Evolutionary conservation across 2,888 invertebrate genomes (phyloP), one percentile per base, ranked within the genome.

Genomic region (Pecten maximus): DNA sequence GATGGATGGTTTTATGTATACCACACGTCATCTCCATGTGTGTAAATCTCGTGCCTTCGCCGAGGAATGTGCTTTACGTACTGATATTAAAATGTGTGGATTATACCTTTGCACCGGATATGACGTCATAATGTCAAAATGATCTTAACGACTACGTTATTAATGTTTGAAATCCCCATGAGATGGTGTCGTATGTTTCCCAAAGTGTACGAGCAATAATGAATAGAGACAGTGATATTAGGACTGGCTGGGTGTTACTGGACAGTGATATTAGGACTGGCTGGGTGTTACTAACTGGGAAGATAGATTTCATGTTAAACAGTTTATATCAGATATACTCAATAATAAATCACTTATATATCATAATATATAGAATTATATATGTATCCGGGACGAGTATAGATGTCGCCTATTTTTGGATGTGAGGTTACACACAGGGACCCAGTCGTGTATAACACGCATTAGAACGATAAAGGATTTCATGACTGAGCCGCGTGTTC

Each of bases 71-170:
- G 74, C 19, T 60, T n/a, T n/a, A 60, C 23, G 19, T n/a, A n/a
- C 74, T 74, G 74, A 28, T 74, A 44, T 74, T 28, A 19, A 1
- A 8, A 23, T 74, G 35, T 35, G 28, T 74, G 35, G 74, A 35
- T 74, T 54, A 74, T 74, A 28, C 4, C 15, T 12, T 74, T 10
- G 35, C 74, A 15, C 35, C 74, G 74, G 74, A 74, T 74, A 74
- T 74, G 74, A 74, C 74, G 74, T 74, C 74, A 74, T 74, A 74
- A 35, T 74, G 74, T 74, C 74, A 74, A 74, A 54, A 54, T 50
- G 16, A 54, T 54, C 23, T 54, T 19, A n/a, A 6, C 19, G 10
- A 3, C 28, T 54, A 54, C n/a, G 3, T 28, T n/a, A 16, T 8
- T 15, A 48, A n/a, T 35, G 74, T 74, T 74, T 35, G 74, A 74